Base-by-base conservation (phyloP, 1,140 invertebrate species). In the Drosophila funebris region DNA sequence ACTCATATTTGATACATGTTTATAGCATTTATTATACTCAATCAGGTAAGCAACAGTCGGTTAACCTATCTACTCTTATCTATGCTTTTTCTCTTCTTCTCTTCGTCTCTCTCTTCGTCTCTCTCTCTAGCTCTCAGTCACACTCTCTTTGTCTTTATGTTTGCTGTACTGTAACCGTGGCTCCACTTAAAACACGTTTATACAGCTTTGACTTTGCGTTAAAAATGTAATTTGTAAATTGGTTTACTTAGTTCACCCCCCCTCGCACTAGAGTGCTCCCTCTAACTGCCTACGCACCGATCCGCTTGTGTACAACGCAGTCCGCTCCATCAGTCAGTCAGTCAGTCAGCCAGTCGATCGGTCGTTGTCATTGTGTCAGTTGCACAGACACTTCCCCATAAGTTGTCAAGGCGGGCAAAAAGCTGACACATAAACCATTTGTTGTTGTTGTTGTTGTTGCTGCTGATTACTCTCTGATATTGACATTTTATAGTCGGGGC, bases 211-310 rank as follows among this genome's bases (percentile, higher is more conserved):
- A 31, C 14, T 52, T 52, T 18, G 29, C 16, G 24, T 52, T 66
- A 43, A 80, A 81, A 76, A 76, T 44, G 71, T 78, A 85, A 82
- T 87, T 85, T 87, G 78, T 71, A 81, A 84, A 78, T 85, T 85
- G 82, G 58, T 78, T 85, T 72, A 82, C 81, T 60, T 72, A 24
- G 13, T 73, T 64, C 27, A 31, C 41, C 29, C 24, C 50, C 24
- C 14, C 18, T 16, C 22, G 22, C 13, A n/a, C n/a, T n/a, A n/a
- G n/a, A 13, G 27, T n/a, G 41, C 68, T 24, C 56, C 27, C 57
- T 37, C 14, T 16, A 16, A 24, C 61, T 31, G 39, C n/a, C 39
- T 13, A 41, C 58, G 27, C 63, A 56, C 31, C 14, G 13, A 48
- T 14, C 53, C 72, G 44, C 57, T 41, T 46, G n/a, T 31, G 29